phyloP scores from a whole-genome alignment of 2,888 invertebrate genomes.

The Drosophila mettleri region DNA sequence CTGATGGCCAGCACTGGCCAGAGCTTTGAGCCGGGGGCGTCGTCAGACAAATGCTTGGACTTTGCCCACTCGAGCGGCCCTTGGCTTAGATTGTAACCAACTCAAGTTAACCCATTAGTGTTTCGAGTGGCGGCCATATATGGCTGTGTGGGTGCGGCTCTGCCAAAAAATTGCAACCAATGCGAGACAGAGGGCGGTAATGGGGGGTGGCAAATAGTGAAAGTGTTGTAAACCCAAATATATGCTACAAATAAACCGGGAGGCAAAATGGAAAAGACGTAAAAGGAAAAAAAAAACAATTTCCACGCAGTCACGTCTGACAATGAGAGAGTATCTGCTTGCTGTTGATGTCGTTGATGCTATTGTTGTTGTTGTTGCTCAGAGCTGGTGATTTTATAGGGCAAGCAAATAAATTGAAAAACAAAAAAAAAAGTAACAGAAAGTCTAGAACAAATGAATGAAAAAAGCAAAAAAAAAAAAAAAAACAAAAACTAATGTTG shows the following conservation, averaged over 20 bases:
- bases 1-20: conserved; percentile 10
- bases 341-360: conserved; percentile 40
- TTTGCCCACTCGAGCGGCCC: conserved; percentile 70
- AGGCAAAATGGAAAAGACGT: conserved; percentile 50
- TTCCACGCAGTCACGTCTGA: conserved; percentile 73
- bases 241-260: conserved; percentile 36
- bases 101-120: conserved; percentile 80
- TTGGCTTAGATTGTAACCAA: conserved; percentile 71
- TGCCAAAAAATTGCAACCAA: conserved; percentile 51
- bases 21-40: conserved; percentile 48
- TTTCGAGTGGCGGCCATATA: conserved; percentile 8
- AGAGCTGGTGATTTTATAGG: conserved; percentile 64
- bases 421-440: conserved; percentile 21
- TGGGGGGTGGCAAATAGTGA: conserved; percentile 16
- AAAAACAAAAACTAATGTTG: conserved; percentile 6
- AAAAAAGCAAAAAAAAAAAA: conserved; percentile 34
- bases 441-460: background rate
- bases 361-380: conserved; percentile 54
- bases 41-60: conserved; percentile 72
- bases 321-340: conserved; percentile 14
- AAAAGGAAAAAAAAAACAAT: conserved; percentile 59
- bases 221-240: conserved; percentile 30
- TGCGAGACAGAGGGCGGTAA: background rate
- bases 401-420: conserved; percentile 79
- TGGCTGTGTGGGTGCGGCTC: conserved; percentile 5